A percentile compares a stretch with the other conserved stretches of the same genome.
phyloP scores from a whole-genome alignment of 2,888 invertebrate species.

The Hypsopygia costalis region DNA sequence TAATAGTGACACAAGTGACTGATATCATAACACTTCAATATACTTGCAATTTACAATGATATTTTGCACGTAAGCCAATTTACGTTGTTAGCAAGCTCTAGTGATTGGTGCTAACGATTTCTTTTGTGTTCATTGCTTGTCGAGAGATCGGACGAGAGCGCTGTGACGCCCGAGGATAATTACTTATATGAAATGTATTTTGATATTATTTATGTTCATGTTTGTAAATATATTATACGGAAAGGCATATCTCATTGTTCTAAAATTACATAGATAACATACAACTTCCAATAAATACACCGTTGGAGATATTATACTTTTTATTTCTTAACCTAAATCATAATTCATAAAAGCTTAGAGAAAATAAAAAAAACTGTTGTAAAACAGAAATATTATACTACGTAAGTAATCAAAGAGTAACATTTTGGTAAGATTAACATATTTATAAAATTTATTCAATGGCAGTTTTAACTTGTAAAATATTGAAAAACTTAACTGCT shows the following conservation, averaged over 20 bases:
- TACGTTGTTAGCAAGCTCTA: constrained; percentile 27
- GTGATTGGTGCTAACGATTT: constrained; percentile 46
- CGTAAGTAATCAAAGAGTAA: too few species aligned
- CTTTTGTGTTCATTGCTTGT: constrained; percentile 49
- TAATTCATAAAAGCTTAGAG: too few species aligned
- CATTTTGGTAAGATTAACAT: constrained; percentile 6
- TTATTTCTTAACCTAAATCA: too few species aligned
- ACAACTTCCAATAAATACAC: constrained; percentile 62
- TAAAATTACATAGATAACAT: constrained; percentile 53
- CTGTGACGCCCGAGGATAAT: constrained; percentile 23
- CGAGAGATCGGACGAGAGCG: constrained; percentile 14
- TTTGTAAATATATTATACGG: constrained; percentile 73
- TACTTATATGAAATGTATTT: constrained; percentile 59
- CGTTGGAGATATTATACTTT: constrained; percentile 42
- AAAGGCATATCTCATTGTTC: constrained; percentile 77
- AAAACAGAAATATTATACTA: too few species aligned
- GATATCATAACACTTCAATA: too few species aligned
- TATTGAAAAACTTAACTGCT: too few species aligned
- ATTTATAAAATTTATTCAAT: too few species aligned
- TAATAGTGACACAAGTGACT: too few species aligned
- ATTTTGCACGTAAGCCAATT: constrained; percentile 3
- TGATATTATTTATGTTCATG: constrained; percentile 76
- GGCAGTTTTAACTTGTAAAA: too few species aligned
- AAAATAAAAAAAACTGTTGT: too few species aligned
- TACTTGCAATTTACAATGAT: too few species aligned